Conservation (phyloP, 1,140 invertebrate species). For the Lordiphosa clarofinis region DNA sequence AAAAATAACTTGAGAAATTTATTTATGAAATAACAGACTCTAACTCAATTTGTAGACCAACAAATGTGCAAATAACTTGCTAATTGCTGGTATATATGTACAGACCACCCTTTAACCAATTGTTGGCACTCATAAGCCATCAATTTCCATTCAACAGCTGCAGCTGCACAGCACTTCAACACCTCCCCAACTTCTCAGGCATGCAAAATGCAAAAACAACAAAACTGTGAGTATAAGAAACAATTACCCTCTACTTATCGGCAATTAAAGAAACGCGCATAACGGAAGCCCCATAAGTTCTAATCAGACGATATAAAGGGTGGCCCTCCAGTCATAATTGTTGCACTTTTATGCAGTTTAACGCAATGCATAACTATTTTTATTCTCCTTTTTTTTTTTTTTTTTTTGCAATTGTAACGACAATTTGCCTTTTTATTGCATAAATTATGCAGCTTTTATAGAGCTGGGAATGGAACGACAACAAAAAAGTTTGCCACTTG, state of each 20-base stretch:
- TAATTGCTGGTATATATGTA: conserved; percentile 33
- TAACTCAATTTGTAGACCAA: conserved; percentile 20
- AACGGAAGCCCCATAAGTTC: conserved; percentile 6
- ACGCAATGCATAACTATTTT: conserved; percentile 11
- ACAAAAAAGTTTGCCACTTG: neutral
- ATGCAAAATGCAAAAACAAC: conserved; percentile 8
- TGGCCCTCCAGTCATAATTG: conserved; percentile 6
- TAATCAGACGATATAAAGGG: neutral
- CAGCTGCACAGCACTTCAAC: conserved; percentile 35
- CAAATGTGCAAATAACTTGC: conserved; percentile 14
- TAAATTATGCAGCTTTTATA: conserved; percentile 11
- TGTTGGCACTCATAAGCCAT: conserved; percentile 11
- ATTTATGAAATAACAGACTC: neutral
- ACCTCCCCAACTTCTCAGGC: conserved; percentile 10
- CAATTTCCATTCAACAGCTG: conserved; percentile 24
- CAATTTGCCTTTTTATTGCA: conserved; percentile 7
- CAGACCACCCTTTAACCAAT: neutral
- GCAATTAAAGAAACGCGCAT: conserved; percentile 5
- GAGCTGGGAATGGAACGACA: neutral
- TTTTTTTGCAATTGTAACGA: conserved; percentile 3
- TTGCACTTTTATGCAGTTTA: conserved; percentile 27
- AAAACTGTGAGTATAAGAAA: conserved; percentile 6
- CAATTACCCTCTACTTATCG: conserved; percentile 10
- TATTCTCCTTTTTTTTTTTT: neutral
- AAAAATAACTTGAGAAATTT: too few species aligned